phyloP scores from a whole-genome alignment of 2,888 invertebrate genomes.

The Lomographa bimaculata region DNA sequence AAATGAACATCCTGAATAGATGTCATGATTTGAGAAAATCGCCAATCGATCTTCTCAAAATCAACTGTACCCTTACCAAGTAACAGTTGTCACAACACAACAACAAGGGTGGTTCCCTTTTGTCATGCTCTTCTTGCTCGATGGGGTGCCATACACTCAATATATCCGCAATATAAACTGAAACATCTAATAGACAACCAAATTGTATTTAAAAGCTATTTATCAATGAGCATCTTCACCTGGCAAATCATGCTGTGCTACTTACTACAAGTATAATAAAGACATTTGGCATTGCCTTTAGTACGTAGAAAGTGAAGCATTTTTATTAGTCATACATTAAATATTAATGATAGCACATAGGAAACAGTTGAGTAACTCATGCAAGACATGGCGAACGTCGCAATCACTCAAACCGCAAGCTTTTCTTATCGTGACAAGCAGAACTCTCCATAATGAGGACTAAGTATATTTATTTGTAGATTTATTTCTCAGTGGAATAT shows the following conservation, averaged over 20 bases:
- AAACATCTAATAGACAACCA: constrained; percentile 12
- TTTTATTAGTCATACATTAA: constrained; percentile 1
- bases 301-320: neutral
- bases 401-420: constrained; percentile 32
- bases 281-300: constrained; percentile 1
- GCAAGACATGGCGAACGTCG: constrained; percentile 20
- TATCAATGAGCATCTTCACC: constrained; percentile 18
- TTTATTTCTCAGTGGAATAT: constrained; percentile 59
- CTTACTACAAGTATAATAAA: constrained; percentile 17
- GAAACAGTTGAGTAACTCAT: constrained; percentile 17
- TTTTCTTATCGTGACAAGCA: constrained; percentile 42
- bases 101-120: constrained; percentile 36
- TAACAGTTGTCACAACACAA: constrained; percentile 54
- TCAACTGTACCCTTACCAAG: constrained; percentile 19
- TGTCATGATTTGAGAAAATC: constrained; percentile 33
- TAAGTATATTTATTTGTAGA: constrained; percentile 51
- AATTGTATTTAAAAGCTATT: constrained; percentile 1
- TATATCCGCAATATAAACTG: constrained; percentile 21
- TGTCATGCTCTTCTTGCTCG: constrained; percentile 30
- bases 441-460: constrained; percentile 48
- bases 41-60: constrained; percentile 54
- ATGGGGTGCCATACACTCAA: constrained; percentile 23
- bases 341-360: constrained; percentile 16
- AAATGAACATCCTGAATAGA: constrained; percentile 3
- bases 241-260: constrained; percentile 30